phyloP scores from a whole-genome alignment of 2,888 invertebrate species.

The Pseudoips prasinana region DNA sequence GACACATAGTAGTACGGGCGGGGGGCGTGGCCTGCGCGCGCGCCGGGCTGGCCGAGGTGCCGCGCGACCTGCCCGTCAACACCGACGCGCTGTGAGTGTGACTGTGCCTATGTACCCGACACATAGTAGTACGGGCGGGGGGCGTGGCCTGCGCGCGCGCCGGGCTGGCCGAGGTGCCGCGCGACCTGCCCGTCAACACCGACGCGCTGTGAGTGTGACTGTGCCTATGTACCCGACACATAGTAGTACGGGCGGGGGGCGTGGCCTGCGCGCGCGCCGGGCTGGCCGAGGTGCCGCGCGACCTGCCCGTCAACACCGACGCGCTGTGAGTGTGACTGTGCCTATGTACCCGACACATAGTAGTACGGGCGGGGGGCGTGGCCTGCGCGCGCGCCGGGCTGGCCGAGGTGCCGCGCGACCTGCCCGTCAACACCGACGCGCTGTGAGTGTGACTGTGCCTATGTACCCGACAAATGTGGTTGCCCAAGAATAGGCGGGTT shows the following conservation, averaged over 20 bases:
- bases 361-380: conserved; percentile 84
- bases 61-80: conserved; percentile 94
- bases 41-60: conserved; percentile 91
- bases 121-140: conserved; percentile 70
- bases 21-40: conserved; percentile 95
- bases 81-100: conserved; percentile 93
- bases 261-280: conserved; percentile 94
- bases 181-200: conserved; percentile 95
- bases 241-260: conserved; percentile 78
- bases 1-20: conserved; percentile 35
- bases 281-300: conserved; percentile 92
- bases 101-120: too few species aligned
- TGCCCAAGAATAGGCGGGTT: too few species aligned
- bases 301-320: conserved; percentile 95
- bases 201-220: conserved; percentile 90
- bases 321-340: conserved; percentile 88
- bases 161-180: conserved; percentile 91
- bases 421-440: conserved; percentile 96
- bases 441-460: conserved; percentile 87
- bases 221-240: too few species aligned
- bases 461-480: conserved; percentile 14
- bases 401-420: conserved; percentile 92
- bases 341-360: not conserved
- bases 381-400: conserved; percentile 94
- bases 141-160: conserved; percentile 94